Percentiles rank a stretch among this genome's conserved stretches.
Conservation (phyloP, 2,797 vertebrate genomes). For the Glossophaga mutica region DNA sequence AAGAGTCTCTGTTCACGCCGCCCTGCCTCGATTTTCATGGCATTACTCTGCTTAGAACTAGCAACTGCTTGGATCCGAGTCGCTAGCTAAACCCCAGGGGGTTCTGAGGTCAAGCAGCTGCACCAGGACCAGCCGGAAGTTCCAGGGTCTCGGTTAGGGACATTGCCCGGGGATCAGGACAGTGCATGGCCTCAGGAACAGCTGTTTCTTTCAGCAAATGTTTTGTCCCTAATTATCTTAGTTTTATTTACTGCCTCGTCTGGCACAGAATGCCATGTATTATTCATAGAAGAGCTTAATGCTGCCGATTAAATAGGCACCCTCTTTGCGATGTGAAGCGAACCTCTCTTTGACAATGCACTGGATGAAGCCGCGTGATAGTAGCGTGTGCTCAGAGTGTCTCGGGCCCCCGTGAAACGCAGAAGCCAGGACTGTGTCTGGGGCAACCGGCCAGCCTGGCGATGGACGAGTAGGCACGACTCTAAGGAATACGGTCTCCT, state of each 20-base stretch:
- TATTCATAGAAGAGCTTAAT: background rate
- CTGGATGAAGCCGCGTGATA: background rate
- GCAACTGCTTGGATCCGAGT: too few relatives aligned
- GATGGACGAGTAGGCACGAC: accelerated
- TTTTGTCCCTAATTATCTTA: background rate
- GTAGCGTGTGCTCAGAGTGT: background rate
- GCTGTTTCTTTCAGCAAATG: background rate
- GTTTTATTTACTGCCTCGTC: background rate
- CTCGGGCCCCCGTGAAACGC: accelerated
- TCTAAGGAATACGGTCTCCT: background rate
- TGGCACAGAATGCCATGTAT: background rate
- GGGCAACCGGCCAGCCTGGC: background rate
- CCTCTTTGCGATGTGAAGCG: background rate
- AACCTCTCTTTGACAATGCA: background rate
- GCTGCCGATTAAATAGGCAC: background rate
- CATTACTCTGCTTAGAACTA: too few relatives aligned
- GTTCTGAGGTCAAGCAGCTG: too few relatives aligned
- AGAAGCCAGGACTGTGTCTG: background rate
- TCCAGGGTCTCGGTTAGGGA: too few relatives aligned
- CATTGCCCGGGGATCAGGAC: background rate
- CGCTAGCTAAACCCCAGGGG: too few relatives aligned
- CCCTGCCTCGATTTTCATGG: too few relatives aligned
- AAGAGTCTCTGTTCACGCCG: too few relatives aligned
- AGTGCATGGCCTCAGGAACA: background rate
- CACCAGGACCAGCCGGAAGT: too few relatives aligned